These are phyloP conservation scores for Chrysomela aeneicollis DNA, from an alignment of 2,888 invertebrate genomes.

Conservation along the genomic window DNA sequence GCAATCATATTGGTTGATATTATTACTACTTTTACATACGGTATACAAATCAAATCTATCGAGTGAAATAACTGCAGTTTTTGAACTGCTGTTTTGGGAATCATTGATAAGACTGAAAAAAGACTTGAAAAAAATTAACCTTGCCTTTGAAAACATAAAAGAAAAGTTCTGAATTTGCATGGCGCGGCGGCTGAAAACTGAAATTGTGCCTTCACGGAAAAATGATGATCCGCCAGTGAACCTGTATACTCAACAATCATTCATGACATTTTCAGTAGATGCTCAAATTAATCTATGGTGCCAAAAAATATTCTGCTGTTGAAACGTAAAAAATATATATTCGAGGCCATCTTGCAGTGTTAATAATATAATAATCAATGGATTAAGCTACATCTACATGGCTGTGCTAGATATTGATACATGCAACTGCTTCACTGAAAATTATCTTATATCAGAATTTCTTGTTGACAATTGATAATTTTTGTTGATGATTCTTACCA, in stretches of 20 bases:
- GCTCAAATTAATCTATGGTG: neutral
- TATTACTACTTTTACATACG: neutral
- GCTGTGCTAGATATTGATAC: slow-evolving; percentile 1
- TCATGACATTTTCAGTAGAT: neutral
- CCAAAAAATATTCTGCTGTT: neutral
- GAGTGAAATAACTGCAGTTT: neutral
- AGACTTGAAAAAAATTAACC: slow-evolving; percentile 3
- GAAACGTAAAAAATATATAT: too few species aligned
- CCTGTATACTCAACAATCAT: neutral
- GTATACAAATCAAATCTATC: neutral
- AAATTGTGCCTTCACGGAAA: neutral
- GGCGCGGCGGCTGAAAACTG: too few species aligned
- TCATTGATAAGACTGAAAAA: slow-evolving; percentile 19
- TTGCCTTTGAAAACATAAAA: neutral
- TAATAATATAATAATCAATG: too few species aligned
- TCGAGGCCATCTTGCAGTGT: too few species aligned
- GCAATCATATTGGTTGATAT: slow-evolving; percentile 37
- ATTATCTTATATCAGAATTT: neutral
- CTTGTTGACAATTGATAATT: neutral
- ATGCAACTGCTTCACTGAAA: neutral
- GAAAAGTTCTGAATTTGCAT: neutral
- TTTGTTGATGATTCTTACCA: slow-evolving; percentile 17
- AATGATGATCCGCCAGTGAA: neutral
- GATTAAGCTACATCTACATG: neutral
- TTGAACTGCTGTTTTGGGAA: slow-evolving; percentile 12